Conservation (phyloP, 2,797 vertebrate genomes). For the Podarcis lilfordi region DNA sequence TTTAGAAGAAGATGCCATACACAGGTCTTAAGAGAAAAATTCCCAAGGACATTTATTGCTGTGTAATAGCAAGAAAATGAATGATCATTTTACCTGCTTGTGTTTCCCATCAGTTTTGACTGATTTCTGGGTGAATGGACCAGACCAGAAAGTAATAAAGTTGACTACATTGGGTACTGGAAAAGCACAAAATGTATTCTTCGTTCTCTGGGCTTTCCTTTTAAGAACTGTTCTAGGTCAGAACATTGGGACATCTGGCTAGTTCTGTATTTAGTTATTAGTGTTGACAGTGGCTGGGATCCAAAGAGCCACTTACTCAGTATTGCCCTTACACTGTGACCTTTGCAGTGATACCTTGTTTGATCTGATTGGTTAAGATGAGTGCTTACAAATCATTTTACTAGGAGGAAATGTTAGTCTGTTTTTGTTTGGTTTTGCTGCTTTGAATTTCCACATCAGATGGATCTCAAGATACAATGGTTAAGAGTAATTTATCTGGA, state of each 20-base stretch:
- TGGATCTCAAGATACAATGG: background rate
- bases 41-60: background rate
- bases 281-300: slow-evolving; percentile 1
- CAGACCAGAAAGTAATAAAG: background rate
- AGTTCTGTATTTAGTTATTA: background rate
- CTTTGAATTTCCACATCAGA: background rate
- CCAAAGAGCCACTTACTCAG: background rate
- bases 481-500: background rate
- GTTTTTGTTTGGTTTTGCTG: background rate
- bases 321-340: background rate
- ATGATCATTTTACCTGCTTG: background rate
- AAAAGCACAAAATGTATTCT: background rate
- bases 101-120: background rate
- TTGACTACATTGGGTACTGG: background rate
- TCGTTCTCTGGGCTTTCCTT: background rate
- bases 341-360: background rate
- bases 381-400: background rate
- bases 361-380: background rate
- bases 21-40: background rate
- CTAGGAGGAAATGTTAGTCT: no score
- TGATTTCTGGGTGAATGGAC: background rate
- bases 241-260: background rate
- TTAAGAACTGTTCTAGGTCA: background rate
- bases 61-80: background rate
- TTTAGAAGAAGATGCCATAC: background rate